Evolutionary conservation across 2,113 vertebrate species (phyloP).

Genomic region (Rhegmatorhina hoffmannsi): DNA sequence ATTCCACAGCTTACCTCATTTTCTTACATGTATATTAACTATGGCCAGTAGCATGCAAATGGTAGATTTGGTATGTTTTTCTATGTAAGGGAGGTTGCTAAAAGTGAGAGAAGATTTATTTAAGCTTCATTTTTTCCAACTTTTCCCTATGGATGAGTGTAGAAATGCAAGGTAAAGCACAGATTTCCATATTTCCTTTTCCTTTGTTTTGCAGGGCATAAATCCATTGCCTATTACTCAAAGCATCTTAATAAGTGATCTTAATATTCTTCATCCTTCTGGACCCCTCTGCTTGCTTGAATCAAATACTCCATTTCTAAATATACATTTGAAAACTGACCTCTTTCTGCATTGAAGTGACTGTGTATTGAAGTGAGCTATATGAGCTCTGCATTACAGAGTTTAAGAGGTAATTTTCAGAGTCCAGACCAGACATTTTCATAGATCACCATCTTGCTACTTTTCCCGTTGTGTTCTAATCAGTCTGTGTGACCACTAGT

Average conservation of each 20-base stretch:
- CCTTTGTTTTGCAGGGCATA: background rate
- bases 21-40: background rate
- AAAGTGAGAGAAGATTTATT: background rate
- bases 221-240: background rate
- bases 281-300: background rate
- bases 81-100: background rate
- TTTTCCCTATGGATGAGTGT: background rate
- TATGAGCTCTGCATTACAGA: background rate
- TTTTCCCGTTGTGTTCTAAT: constrained; percentile 53
- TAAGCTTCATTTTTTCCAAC: background rate
- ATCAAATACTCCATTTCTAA: background rate
- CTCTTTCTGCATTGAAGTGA: background rate
- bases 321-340: background rate
- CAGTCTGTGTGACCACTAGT: constrained; percentile 30
- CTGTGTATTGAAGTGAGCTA: background rate
- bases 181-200: background rate
- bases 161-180: background rate
- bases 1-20: background rate
- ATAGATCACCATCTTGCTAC: constrained; percentile 1
- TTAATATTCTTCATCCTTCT: background rate
- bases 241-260: background rate
- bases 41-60: background rate
- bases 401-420: constrained; percentile 44
- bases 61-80: background rate
- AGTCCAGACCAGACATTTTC: background rate